Evolutionary conservation across 2,888 invertebrate genomes (phyloP).

Genomic region (Acleris literana): DNA sequence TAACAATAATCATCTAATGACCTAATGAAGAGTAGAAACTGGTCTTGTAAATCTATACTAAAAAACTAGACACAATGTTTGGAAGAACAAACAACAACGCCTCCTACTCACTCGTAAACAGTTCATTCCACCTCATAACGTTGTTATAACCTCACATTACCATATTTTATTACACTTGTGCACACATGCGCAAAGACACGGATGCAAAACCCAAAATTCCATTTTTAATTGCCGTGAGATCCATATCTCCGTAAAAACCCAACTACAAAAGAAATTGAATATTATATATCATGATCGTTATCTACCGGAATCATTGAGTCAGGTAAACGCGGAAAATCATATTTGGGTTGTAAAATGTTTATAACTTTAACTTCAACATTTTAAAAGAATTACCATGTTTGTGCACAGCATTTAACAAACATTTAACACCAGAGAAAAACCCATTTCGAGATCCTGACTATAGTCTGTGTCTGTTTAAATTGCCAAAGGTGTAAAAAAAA

Average conservation of each 20-base stretch:
- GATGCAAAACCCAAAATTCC: constrained; percentile 37
- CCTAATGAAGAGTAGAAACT: too few relatives aligned
- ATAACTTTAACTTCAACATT: too few relatives aligned
- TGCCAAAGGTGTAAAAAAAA: too few relatives aligned
- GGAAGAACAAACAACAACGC: neutral
- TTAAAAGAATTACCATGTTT: too few relatives aligned
- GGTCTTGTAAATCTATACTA: too few relatives aligned
- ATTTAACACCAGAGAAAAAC: too few relatives aligned
- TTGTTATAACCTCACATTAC: constrained; percentile 2
- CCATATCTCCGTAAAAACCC: constrained; percentile 38
- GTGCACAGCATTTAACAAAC: too few relatives aligned
- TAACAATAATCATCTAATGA: too few relatives aligned
- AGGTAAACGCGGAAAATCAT: constrained; percentile 25
- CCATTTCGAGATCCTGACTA: too few relatives aligned
- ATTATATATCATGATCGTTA: constrained; percentile 20
- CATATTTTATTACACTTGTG: constrained; percentile 24
- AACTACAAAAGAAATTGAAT: constrained; percentile 39
- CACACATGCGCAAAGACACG: constrained; percentile 31
- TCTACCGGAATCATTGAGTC: constrained; percentile 31
- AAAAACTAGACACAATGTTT: too few relatives aligned
- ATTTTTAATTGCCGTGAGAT: constrained; percentile 42
- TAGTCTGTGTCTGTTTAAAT: too few relatives aligned
- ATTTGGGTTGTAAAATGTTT: neutral
- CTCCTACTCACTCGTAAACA: constrained; percentile 15
- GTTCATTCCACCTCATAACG: constrained; percentile 19